Evolutionary conservation across 2,113 vertebrate genomes (phyloP).

Genomic region (Micronisus gabar): DNA sequence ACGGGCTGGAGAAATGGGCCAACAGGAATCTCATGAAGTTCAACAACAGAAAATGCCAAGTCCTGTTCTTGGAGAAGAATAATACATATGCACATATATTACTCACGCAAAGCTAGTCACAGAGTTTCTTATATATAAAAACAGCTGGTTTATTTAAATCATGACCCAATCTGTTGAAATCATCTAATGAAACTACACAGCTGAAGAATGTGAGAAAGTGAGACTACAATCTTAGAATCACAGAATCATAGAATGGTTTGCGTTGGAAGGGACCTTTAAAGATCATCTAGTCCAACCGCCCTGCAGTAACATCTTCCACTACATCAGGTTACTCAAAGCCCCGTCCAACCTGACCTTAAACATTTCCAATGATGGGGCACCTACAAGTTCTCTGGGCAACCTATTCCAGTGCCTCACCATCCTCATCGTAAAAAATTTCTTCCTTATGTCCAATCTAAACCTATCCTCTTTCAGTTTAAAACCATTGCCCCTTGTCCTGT

Average conservation of each 20-base stretch:
- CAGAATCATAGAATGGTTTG: background rate
- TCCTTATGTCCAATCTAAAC: background rate
- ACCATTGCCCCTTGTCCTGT: background rate
- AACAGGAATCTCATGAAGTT: background rate
- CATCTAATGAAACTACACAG: background rate
- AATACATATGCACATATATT: background rate
- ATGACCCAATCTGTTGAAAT: background rate
- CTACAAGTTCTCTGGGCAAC: background rate
- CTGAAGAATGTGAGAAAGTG: background rate
- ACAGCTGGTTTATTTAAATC: rapidly evolving
- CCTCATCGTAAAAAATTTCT: background rate
- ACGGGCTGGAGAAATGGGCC: background rate
- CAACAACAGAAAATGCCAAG: background rate
- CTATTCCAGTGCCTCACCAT: background rate
- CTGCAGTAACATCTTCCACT: background rate
- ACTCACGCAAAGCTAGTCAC: background rate
- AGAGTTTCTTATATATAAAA: background rate
- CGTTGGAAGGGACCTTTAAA: too few relatives aligned
- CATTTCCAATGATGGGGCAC: background rate
- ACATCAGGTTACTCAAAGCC: background rate
- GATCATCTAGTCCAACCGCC: background rate
- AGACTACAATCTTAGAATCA: background rate
- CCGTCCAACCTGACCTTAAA: background rate
- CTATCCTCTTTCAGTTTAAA: background rate
- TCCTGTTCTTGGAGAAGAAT: background rate